These are phyloP conservation scores for Plecotus auritus DNA, from an alignment of 2,113 vertebrate genomes.

Conservation along the genomic window DNA sequence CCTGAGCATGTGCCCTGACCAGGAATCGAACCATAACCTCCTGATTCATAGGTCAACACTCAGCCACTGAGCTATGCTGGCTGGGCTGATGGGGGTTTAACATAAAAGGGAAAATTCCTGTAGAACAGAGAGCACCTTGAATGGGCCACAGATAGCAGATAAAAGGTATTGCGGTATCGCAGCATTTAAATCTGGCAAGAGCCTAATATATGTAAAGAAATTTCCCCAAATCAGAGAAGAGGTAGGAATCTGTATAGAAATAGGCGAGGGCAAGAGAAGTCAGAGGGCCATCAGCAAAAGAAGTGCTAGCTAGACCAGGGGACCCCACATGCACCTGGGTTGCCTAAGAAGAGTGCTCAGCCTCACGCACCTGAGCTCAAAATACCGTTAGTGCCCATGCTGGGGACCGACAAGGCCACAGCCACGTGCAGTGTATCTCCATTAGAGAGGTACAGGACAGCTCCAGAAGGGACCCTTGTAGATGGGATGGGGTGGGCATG, in stretches of 20 bases:
- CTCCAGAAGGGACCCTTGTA: not conserved
- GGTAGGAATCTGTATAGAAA: accelerated
- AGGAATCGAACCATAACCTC: too few species aligned
- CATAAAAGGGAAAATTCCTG: not conserved
- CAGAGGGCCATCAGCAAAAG: not conserved
- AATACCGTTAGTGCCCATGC: not conserved
- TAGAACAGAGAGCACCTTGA: not conserved
- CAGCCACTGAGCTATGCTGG: too few species aligned
- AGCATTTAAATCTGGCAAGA: accelerated
- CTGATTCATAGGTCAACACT: too few species aligned
- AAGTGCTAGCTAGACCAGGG: not conserved
- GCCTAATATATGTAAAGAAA: not conserved
- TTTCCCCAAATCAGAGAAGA: not conserved
- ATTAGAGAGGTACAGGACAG: not conserved
- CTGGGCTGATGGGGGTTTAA: too few species aligned
- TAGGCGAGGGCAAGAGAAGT: not conserved
- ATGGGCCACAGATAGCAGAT: not conserved
- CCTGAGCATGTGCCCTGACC: too few species aligned
- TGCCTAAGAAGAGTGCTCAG: not conserved
- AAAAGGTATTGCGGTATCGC: accelerated
- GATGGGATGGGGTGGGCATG: not conserved
- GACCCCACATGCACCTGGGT: too few species aligned
- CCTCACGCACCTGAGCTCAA: not conserved
- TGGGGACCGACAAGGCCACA: not conserved
- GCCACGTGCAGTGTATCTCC: not conserved